A percentile compares a stretch with the other conserved stretches of the same genome.
These are phyloP conservation scores for Thereva nobilitata DNA, from an alignment of 2,888 invertebrate species.

Conservation along the genomic window DNA sequence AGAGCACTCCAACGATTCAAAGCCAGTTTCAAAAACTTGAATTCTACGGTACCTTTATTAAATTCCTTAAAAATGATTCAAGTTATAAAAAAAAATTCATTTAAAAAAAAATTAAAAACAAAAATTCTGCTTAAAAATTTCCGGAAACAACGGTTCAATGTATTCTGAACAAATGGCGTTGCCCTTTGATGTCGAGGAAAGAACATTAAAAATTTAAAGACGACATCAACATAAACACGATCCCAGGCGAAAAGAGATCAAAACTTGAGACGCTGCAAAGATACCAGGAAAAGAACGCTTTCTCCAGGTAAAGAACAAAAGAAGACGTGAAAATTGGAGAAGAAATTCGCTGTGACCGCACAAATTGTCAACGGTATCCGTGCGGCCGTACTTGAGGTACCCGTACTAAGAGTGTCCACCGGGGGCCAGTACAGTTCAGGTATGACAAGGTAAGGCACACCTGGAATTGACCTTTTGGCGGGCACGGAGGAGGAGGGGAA, in stretches of 20 bases:
- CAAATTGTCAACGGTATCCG: conserved; percentile 26
- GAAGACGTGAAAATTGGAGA: conserved; percentile 23
- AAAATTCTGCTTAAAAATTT: conserved; percentile 4
- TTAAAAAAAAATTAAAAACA: too few species aligned
- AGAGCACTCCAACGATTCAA: too few species aligned
- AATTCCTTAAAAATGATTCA: too few species aligned
- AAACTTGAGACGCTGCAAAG: conserved; percentile 1
- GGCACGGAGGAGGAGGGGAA: too few species aligned
- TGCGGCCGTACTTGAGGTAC: conserved; percentile 2
- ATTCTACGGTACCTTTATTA: too few species aligned
- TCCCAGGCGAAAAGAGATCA: conserved; percentile 6
- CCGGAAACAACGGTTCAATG: conserved; percentile 34
- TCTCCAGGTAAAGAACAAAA: conserved; percentile 26
- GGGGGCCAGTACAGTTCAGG: conserved; percentile 1
- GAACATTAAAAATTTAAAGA: conserved; percentile 10
- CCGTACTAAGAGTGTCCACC: conserved; percentile 3
- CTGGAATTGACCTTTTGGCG: too few species aligned
- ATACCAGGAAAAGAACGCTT: conserved; percentile 19
- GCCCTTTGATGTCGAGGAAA: conserved; percentile 27
- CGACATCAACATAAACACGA: not conserved
- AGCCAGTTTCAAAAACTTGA: too few species aligned
- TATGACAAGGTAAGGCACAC: too few species aligned
- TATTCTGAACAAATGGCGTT: conserved; percentile 27
- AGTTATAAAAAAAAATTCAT: too few species aligned
- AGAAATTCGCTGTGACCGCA: conserved; percentile 23